A percentile compares a stretch with the other conserved stretches of the same genome.
Evolutionary conservation across 1,140 invertebrate genomes (phyloP).

Genomic region (Parapsyche elsis): DNA sequence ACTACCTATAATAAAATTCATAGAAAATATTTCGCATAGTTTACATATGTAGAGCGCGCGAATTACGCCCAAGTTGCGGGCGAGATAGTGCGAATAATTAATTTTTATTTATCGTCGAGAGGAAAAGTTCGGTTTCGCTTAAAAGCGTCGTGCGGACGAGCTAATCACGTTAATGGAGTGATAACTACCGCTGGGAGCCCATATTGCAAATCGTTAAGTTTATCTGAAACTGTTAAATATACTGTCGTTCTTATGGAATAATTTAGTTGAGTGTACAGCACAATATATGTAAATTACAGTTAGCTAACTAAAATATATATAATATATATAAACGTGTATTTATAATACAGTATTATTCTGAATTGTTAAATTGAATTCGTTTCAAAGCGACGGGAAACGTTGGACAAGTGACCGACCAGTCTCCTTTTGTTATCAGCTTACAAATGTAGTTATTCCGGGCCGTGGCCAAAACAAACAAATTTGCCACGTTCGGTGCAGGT

Average conservation of each 20-base stretch:
- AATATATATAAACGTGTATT: no score
- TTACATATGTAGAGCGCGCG: no score
- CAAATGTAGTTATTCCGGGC: slow-evolving; percentile 51
- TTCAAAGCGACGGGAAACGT: no score
- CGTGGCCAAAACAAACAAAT: slow-evolving; percentile 43
- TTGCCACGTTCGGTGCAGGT: not conserved
- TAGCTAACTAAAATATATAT: no score
- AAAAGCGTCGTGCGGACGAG: not conserved
- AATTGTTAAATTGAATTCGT: no score
- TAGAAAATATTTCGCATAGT: no score
- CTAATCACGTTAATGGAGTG: slow-evolving; percentile 51
- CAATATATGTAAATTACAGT: not conserved
- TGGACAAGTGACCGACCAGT: not conserved
- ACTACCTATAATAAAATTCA: not conserved
- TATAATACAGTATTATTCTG: no score
- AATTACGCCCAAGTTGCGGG: no score
- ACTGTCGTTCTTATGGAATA: slow-evolving; percentile 29
- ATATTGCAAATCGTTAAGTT: slow-evolving; percentile 48
- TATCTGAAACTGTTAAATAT: slow-evolving; percentile 5
- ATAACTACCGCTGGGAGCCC: slow-evolving; percentile 14
- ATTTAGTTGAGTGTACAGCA: slow-evolving; percentile 42
- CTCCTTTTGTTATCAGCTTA: slow-evolving; percentile 28
- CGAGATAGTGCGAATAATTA: no score
- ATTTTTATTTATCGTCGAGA: no score
- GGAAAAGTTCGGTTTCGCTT: not conserved